Percentiles rank a stretch among this genome's conserved stretches.
Conservation (phyloP, 2,797 vertebrate genomes). For the Myiotriccus ornatus region DNA sequence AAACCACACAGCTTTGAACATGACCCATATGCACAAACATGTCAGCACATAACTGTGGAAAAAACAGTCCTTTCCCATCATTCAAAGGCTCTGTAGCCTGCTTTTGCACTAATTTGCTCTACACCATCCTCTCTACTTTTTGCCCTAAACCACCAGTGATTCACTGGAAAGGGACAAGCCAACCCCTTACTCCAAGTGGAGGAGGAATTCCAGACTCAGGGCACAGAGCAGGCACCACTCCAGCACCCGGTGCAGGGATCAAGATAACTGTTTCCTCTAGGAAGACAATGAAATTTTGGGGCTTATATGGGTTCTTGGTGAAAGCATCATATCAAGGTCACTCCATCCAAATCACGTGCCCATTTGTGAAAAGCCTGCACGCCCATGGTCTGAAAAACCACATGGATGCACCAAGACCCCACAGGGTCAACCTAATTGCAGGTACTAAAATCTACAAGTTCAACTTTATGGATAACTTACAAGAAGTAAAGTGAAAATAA, state of each 20-base stretch:
- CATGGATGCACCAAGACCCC: background rate
- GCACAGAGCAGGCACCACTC: background rate
- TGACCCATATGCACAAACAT: background rate
- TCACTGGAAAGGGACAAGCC: background rate
- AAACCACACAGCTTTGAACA: background rate
- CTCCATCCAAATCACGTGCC: background rate
- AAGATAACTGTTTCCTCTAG: background rate
- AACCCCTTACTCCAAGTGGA: background rate
- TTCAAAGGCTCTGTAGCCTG: background rate
- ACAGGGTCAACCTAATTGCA: background rate
- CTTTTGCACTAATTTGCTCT: background rate
- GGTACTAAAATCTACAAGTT: background rate
- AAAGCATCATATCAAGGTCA: background rate
- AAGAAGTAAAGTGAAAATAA: background rate
- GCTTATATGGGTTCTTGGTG: background rate
- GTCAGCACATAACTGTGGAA: background rate
- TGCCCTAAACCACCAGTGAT: background rate
- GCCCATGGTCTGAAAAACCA: background rate
- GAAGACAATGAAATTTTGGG: background rate
- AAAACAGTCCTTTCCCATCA: background rate
- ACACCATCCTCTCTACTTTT: background rate
- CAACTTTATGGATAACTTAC: background rate
- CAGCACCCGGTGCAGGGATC: background rate
- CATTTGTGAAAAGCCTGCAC: background rate
- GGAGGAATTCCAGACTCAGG: background rate